phyloP scores from a whole-genome alignment of 2,888 invertebrate genomes.

The Pachycephus smyrnensis region DNA sequence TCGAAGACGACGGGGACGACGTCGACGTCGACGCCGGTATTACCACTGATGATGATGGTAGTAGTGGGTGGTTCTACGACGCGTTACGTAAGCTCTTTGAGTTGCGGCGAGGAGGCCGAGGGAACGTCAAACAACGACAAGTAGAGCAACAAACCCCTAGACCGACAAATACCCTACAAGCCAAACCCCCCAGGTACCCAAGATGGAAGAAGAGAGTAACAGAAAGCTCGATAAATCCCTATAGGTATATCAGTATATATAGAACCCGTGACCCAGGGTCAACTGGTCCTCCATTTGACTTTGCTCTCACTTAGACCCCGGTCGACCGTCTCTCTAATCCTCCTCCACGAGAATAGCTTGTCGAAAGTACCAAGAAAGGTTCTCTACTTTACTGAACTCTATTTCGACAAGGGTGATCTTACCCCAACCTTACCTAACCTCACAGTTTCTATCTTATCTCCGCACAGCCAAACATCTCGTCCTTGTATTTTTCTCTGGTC shows the following conservation, averaged over 20 bases:
- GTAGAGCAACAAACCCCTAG: neutral
- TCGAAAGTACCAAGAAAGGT: neutral
- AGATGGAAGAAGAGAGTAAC: neutral
- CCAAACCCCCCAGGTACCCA: neutral
- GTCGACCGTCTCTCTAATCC: neutral
- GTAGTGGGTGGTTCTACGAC: neutral
- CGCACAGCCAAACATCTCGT: neutral
- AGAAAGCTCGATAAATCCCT: neutral
- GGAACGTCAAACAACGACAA: neutral
- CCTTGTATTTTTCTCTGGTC: neutral
- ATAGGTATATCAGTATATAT: neutral
- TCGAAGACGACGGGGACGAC: neutral
- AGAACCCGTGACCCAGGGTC: neutral
- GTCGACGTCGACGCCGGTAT: neutral
- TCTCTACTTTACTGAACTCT: neutral
- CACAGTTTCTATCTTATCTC: neutral
- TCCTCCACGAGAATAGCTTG: neutral
- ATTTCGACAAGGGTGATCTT: neutral
- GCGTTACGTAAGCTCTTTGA: neutral
- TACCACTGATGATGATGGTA: neutral
- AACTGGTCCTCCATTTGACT: neutral
- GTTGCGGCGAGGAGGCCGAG: neutral
- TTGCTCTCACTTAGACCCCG: neutral
- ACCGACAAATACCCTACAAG: neutral
- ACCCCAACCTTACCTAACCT: neutral